Percentiles rank a stretch among this genome's conserved stretches.
These are phyloP conservation scores for Hyperoplus lanceolatus DNA, from an alignment of 2,797 vertebrate genomes.

Conservation along the genomic window DNA sequence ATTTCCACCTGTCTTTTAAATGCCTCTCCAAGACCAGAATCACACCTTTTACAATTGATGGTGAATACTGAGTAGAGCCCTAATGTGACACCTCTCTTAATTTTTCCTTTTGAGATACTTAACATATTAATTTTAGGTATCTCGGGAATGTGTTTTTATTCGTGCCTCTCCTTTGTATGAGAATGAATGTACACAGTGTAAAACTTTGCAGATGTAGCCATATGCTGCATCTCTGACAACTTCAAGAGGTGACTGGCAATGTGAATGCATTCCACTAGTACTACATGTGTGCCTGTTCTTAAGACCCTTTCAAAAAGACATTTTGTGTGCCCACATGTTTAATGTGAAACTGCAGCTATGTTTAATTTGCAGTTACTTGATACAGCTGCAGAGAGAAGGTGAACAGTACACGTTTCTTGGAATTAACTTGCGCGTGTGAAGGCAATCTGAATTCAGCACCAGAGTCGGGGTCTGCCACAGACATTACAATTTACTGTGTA, in stretches of 20 bases:
- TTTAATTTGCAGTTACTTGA: background rate
- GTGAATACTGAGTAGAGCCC: background rate
- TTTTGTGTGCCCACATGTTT: background rate
- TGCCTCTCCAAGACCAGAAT: background rate
- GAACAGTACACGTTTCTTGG: background rate
- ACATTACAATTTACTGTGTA: background rate
- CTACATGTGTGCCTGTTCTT: too few relatives aligned
- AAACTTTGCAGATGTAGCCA: background rate
- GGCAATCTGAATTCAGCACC: background rate
- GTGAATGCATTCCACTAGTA: background rate
- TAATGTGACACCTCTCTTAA: slow-evolving; percentile 6
- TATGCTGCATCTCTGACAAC: background rate
- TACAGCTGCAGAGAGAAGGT: background rate
- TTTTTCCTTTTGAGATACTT: background rate
- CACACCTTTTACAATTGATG: slow-evolving; percentile 7
- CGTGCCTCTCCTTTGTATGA: background rate
- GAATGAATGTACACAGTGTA: background rate
- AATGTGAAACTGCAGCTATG: background rate
- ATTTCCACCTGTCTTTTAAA: slow-evolving; percentile 35
- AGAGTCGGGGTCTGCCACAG: background rate
- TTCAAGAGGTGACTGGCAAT: background rate
- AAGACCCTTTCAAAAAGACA: too few relatives aligned
- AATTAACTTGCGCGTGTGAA: background rate
- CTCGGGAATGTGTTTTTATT: background rate
- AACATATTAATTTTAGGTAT: background rate